phyloP scores from a whole-genome alignment of 2,888 invertebrate genomes.

The Thelaira solivaga region DNA sequence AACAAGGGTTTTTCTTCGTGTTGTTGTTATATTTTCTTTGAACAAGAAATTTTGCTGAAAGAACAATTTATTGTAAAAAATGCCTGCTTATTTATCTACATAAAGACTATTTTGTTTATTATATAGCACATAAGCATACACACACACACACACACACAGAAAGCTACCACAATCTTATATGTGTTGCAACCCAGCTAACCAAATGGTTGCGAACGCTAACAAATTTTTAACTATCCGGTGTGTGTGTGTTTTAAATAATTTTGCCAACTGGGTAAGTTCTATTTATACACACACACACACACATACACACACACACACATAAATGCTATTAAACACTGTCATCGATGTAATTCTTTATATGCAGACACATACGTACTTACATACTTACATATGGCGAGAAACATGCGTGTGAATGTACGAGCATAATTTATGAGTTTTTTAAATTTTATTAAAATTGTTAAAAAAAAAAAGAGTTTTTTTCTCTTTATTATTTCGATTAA shows the following conservation, averaged over 20 bases:
- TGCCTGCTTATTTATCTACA: conserved; percentile 13
- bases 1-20: conserved; percentile 52
- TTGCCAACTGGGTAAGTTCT: too few species aligned
- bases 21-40: too few species aligned
- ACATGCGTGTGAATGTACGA: conserved; percentile 11
- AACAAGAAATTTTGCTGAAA: conserved; percentile 37
- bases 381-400: not conserved
- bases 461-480: conserved; percentile 12
- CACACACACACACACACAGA: not conserved
- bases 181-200: too few species aligned
- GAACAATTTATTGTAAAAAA: conserved; percentile 36
- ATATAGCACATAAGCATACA: not conserved
- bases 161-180: too few species aligned
- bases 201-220: too few species aligned
- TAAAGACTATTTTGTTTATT: not conserved
- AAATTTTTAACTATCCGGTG: too few species aligned
- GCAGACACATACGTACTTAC: not conserved
- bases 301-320: not conserved
- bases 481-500: not conserved
- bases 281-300: too few species aligned
- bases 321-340: too few species aligned
- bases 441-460: conserved; percentile 54
- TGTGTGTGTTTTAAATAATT: too few species aligned
- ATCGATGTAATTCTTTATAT: too few species aligned
- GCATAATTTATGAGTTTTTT: conserved; percentile 53